Conservation (phyloP, 2,888 invertebrate species). For the Tanytarsus gracilentus region DNA sequence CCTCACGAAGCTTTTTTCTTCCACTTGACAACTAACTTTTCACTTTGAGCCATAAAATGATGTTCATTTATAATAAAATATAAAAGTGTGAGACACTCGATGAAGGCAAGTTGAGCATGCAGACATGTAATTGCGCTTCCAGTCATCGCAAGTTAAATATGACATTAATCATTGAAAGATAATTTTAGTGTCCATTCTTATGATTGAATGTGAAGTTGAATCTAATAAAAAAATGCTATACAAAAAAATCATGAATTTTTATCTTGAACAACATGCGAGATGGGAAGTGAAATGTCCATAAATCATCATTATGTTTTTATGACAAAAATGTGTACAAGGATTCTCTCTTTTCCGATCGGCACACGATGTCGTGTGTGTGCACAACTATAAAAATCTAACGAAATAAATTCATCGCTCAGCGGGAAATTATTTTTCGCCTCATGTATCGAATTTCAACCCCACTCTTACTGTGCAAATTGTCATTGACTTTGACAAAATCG, state of each 20-base stretch:
- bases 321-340: conserved; percentile 19
- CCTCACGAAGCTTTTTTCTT: neutral
- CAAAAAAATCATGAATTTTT: conserved; percentile 21
- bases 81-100: neutral
- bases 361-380: neutral
- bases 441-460: conserved; percentile 15
- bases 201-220: neutral
- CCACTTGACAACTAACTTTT: neutral
- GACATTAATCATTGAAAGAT: conserved; percentile 12
- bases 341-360: neutral
- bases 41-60: neutral
- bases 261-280: neutral
- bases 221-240: conserved; percentile 14
- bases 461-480: neutral
- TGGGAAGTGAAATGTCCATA: conserved; percentile 1
- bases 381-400: too few relatives aligned
- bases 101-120: neutral
- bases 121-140: conserved; percentile 12
- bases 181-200: neutral
- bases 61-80: neutral
- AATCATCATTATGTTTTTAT: conserved; percentile 24
- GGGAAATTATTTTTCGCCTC: neutral
- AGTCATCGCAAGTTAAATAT: neutral
- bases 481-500: neutral
- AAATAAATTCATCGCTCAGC: too few relatives aligned